Conservation (phyloP, 2,113 vertebrate species). For the Leptobrachium leishanense region DNA sequence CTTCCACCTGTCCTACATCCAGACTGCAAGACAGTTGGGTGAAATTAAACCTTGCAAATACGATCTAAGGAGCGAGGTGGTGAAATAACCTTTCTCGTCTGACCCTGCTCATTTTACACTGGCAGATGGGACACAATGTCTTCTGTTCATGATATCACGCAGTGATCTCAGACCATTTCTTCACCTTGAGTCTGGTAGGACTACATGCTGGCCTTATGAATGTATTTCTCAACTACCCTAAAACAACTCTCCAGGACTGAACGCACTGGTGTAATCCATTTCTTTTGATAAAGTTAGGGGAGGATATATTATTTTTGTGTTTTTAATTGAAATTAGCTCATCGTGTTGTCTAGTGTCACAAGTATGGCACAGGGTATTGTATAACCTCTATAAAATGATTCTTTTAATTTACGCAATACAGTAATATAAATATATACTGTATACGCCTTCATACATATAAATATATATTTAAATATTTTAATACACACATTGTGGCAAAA, state of each 20-base stretch:
- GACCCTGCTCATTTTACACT: conserved; percentile 40
- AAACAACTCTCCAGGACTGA: background rate
- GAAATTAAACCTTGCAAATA: conserved; percentile 44
- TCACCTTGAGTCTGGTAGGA: conserved; percentile 13
- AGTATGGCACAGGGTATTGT: too few species aligned
- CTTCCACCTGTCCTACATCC: conserved; percentile 44
- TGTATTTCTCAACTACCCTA: background rate
- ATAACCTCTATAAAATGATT: too few species aligned
- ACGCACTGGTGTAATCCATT: background rate
- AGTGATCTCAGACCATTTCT: conserved; percentile 11
- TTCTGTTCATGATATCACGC: conserved; percentile 23
- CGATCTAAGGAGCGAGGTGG: conserved; percentile 38
- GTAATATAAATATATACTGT: too few species aligned
- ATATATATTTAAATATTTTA: too few species aligned
- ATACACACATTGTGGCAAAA: too few species aligned
- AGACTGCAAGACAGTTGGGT: conserved; percentile 48
- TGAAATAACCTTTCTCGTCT: conserved; percentile 29
- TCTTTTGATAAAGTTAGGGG: background rate
- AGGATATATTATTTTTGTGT: background rate
- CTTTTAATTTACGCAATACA: too few species aligned
- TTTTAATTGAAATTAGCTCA: too few species aligned
- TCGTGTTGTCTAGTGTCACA: too few species aligned
- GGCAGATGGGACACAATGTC: conserved; percentile 36
- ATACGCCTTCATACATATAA: too few species aligned
- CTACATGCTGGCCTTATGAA: background rate